Base-by-base conservation (phyloP, 2,113 vertebrate species). In the Speoplatyrhinus poulsoni region DNA sequence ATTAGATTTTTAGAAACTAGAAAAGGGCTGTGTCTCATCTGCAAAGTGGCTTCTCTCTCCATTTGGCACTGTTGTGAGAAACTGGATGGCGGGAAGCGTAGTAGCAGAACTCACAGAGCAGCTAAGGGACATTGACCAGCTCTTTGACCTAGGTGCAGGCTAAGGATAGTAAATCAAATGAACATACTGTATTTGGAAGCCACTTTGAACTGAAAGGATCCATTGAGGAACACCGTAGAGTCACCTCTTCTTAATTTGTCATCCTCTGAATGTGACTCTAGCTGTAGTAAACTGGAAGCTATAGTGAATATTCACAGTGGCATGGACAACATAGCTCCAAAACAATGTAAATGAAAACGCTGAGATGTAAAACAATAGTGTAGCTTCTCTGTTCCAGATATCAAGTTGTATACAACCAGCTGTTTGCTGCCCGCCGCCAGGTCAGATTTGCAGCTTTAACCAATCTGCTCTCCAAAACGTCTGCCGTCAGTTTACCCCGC, bases 401-500 rank as follows among this genome's bases (percentile, higher is more conserved):
- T 67, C 0, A 75, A 70, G 32, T 60, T 55, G 59, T 64, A 62
- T 69, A 74, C 65, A 65, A 62, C 72, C 15, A 67, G 46, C 56
- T 9, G 17, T 66, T 66, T 77, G 84, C 66, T 69, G 76, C 69
- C 73, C 16, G 54, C 17, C 13, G 54, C 54, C 54, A 58, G 78
- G 70, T 26, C 80, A 75, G 81, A 82, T 69, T 60, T 63, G 50
- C 75, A 74, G 72, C 81, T 83, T 71, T 81, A 74, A 67, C 75
- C 65, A 68, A 73, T 75, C 76, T 72, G 69, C 79, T 77, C 66
- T 70, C 33, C 64, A 46, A 79, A 65, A 76, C 79, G 82, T 75
- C 83, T 76, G 82, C 78, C 81, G 83, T 80, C 69, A 52, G 80
- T 86, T 69, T 73, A 46, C 74, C 77, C 85, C 69, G 69, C 83